phyloP scores from a whole-genome alignment of 2,888 invertebrate species.

The Atethmia centrago region DNA sequence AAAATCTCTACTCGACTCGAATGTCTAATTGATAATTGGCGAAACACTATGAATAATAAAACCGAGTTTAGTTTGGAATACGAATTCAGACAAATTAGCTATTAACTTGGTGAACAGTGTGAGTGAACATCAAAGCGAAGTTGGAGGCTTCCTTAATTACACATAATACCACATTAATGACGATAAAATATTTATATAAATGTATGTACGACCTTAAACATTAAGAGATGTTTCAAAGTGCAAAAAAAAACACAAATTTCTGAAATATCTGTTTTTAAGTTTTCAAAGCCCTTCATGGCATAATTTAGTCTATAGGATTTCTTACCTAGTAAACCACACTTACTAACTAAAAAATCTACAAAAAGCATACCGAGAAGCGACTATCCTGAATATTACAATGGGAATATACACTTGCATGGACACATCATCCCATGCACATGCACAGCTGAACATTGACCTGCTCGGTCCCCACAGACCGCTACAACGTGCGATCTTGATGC shows the following conservation, averaged over 20 bases:
- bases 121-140: constrained; percentile 13
- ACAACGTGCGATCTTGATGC: constrained; percentile 44
- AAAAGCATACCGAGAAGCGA: no score
- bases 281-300: background rate
- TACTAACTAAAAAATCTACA: no score
- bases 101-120: constrained; percentile 16
- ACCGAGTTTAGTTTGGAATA: constrained; percentile 49
- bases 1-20: constrained; percentile 59
- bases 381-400: constrained; percentile 18
- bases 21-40: constrained; percentile 74
- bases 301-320: background rate
- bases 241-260: background rate
- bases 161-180: background rate
- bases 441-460: constrained; percentile 32
- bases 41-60: constrained; percentile 69
- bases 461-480: constrained; percentile 34
- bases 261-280: background rate
- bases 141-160: background rate
- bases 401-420: constrained; percentile 6
- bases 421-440: constrained; percentile 8
- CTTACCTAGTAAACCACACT: background rate
- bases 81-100: constrained; percentile 23
- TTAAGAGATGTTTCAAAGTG: background rate
- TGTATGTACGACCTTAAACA: background rate
- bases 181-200: background rate